These are phyloP conservation scores for Eciton burchellii DNA, from an alignment of 1,140 invertebrate species.

Conservation along the genomic window DNA sequence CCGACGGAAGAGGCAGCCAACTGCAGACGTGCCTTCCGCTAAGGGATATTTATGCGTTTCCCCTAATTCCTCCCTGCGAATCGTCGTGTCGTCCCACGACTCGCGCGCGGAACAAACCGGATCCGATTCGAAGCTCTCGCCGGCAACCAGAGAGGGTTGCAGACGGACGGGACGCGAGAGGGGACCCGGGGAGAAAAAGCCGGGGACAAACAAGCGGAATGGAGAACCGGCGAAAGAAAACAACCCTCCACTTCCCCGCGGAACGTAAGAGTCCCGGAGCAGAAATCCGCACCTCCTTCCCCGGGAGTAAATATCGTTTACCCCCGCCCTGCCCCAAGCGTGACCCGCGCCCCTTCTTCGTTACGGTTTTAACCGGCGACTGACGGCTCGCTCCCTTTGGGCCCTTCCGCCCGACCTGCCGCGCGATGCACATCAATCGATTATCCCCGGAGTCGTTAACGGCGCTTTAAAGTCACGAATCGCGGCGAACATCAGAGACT, in stretches of 20 bases:
- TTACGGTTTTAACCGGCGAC: too few species aligned
- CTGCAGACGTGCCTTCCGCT: constrained; percentile 21
- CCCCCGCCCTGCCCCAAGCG: too few species aligned
- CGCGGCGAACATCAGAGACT: constrained; percentile 6
- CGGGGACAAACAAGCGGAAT: constrained; percentile 63
- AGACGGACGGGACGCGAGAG: neutral
- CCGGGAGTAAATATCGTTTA: constrained; percentile 77
- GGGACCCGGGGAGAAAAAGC: constrained; percentile 29
- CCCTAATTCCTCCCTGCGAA: constrained; percentile 48
- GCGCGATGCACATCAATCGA: constrained; percentile 31
- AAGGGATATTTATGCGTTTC: constrained; percentile 52
- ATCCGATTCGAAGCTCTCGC: too few species aligned
- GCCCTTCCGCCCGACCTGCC: neutral
- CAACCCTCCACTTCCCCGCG: constrained; percentile 39
- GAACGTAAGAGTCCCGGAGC: constrained; percentile 77
- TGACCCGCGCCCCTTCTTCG: too few species aligned
- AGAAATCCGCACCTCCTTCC: constrained; percentile 71
- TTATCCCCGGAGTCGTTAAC: constrained; percentile 36
- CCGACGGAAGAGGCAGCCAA: constrained; percentile 38
- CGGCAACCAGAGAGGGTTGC: neutral
- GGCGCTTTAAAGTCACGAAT: neutral
- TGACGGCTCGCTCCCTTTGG: constrained; percentile 41
- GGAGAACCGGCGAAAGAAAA: constrained; percentile 48
- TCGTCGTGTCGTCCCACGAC: constrained; percentile 19
- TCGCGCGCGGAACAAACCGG: neutral